Evolutionary conservation across 2,797 vertebrate species (phyloP).

Genomic region (Megalops cyprinoides): DNA sequence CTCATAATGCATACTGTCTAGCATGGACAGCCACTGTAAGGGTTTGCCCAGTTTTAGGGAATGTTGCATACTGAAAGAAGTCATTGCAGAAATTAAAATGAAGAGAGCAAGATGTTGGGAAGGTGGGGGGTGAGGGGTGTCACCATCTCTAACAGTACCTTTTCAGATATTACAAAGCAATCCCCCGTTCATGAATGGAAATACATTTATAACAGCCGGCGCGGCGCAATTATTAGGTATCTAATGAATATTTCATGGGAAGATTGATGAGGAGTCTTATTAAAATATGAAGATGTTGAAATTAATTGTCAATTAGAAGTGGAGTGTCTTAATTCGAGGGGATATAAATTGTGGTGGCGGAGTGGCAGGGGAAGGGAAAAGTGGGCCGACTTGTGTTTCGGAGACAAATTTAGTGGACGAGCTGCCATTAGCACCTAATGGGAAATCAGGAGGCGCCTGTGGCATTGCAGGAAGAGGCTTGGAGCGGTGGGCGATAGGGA

Average conservation of each 20-base stretch:
- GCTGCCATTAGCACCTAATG: slow-evolving; percentile 76
- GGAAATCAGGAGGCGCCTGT: slow-evolving; percentile 73
- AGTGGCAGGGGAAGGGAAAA: slow-evolving; percentile 54
- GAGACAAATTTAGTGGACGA: slow-evolving; percentile 54
- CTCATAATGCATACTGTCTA: not conserved
- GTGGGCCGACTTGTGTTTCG: slow-evolving; percentile 49
- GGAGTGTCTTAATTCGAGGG: slow-evolving; percentile 83
- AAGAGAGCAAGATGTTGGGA: not conserved
- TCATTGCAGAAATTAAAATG: slow-evolving; percentile 4
- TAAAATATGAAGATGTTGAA: slow-evolving; percentile 87
- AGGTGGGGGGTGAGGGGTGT: not conserved
- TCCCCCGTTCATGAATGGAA: slow-evolving; percentile 31
- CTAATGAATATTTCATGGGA: slow-evolving; percentile 85
- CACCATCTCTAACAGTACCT: not conserved
- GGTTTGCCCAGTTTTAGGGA: not conserved
- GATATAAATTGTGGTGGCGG: slow-evolving; percentile 74
- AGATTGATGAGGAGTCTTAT: slow-evolving; percentile 83
- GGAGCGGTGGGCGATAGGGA: slow-evolving; percentile 51
- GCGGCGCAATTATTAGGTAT: slow-evolving; percentile 73
- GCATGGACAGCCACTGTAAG: not conserved
- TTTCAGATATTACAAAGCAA: slow-evolving; percentile 32
- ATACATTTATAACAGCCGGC: slow-evolving; percentile 47
- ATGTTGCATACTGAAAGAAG: not conserved
- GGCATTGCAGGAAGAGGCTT: slow-evolving; percentile 64
- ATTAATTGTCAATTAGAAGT: slow-evolving; percentile 86